These are phyloP conservation scores for Quadriops clusia DNA, from an alignment of 2,888 invertebrate genomes.

Conservation along the genomic window DNA sequence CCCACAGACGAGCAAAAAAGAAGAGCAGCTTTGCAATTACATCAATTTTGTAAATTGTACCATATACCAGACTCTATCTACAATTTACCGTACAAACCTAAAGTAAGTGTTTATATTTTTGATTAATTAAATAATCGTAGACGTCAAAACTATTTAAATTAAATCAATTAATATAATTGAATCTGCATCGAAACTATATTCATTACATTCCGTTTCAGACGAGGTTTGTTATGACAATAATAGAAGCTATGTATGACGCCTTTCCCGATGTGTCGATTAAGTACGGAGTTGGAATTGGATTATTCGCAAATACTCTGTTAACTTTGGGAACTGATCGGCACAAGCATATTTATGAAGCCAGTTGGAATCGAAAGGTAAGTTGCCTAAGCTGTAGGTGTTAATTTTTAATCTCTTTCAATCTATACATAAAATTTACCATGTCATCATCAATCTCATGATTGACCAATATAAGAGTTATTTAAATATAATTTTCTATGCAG, in stretches of 20 bases:
- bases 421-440: no score
- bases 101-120: conserved; percentile 36
- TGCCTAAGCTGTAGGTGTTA: no score
- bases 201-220: conserved; percentile 40
- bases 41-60: conserved; percentile 52
- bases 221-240: conserved; percentile 61
- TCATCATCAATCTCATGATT: no score
- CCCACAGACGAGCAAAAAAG: conserved; percentile 64
- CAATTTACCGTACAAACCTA: conserved; percentile 48
- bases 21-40: conserved; percentile 54
- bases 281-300: conserved; percentile 61
- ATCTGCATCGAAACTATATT: not conserved
- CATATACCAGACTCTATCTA: conserved; percentile 52
- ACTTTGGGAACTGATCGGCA: conserved; percentile 69
- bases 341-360: conserved; percentile 53
- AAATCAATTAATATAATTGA: not conserved
- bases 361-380: conserved; percentile 59
- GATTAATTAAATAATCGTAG: not conserved
- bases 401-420: no score
- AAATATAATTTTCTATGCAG: conserved; percentile 30
- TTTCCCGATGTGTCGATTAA: conserved; percentile 67
- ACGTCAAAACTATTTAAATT: conserved; percentile 1
- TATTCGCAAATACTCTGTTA: conserved; percentile 62
- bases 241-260: conserved; percentile 58
- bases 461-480: no score